phyloP scores from a whole-genome alignment of 2,888 invertebrate species.

The Dysmachus trigonus region DNA sequence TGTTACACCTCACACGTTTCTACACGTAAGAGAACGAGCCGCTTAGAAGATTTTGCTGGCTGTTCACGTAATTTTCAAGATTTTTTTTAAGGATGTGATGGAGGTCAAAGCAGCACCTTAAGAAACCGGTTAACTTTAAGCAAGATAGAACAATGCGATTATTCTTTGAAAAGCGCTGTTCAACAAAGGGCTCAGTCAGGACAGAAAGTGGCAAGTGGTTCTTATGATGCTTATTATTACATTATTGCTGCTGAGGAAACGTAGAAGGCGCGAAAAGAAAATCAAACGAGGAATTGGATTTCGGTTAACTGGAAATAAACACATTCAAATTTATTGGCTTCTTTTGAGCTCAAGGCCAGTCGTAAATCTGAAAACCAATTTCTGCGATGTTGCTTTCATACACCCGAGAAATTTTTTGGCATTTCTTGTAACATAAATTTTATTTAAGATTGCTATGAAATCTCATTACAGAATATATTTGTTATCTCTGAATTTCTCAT shows the following conservation, averaged over 20 bases:
- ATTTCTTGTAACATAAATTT: neutral
- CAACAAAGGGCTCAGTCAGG: neutral
- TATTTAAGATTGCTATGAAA: too few relatives aligned
- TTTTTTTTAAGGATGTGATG: constrained; percentile 28
- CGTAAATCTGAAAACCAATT: neutral
- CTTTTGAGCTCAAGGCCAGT: neutral
- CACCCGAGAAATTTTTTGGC: neutral
- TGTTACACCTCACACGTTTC: constrained; percentile 27
- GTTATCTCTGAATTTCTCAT: too few relatives aligned
- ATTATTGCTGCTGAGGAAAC: neutral
- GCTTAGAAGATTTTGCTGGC: neutral
- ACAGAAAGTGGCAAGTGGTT: neutral
- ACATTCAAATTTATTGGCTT: neutral
- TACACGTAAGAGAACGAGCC: constrained; percentile 2
- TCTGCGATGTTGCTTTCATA: neutral
- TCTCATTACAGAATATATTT: too few relatives aligned
- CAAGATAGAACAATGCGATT: neutral
- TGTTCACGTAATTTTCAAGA: constrained; percentile 4
- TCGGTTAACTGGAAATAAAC: neutral
- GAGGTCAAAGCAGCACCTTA: constrained; percentile 26
- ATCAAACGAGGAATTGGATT: neutral
- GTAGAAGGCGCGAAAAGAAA: neutral
- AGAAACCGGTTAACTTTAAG: constrained; percentile 14
- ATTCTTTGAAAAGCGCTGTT: neutral
- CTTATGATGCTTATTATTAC: neutral